These are phyloP conservation scores for Bombycilla garrulus DNA, from an alignment of 2,113 vertebrate genomes.

Conservation along the genomic window DNA sequence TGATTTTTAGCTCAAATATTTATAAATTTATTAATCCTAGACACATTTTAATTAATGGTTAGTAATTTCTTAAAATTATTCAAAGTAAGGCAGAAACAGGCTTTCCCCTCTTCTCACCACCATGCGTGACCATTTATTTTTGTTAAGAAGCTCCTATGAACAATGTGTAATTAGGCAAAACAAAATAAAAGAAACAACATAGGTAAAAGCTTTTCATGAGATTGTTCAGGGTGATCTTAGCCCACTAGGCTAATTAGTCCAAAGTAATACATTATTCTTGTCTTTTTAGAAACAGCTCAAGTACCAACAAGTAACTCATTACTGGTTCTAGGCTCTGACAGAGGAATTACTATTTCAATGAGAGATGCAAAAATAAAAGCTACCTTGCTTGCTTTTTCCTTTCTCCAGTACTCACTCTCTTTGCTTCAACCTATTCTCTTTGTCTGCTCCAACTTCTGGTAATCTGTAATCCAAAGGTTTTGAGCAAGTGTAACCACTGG, in stretches of 20 bases:
- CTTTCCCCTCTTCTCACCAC: neutral
- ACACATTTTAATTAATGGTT: neutral
- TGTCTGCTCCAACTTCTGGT: neutral
- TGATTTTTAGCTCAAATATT: neutral
- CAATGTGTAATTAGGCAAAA: neutral
- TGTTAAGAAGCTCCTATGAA: neutral
- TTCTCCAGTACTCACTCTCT: neutral
- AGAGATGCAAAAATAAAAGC: neutral
- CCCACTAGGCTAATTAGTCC: neutral
- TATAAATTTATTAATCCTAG: neutral
- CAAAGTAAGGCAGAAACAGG: neutral
- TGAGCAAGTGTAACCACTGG: neutral
- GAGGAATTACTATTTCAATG: neutral
- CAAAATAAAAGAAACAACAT: neutral
- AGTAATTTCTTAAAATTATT: neutral
- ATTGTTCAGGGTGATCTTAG: neutral
- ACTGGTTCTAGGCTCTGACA: neutral
- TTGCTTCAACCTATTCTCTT: neutral
- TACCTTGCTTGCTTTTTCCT: neutral
- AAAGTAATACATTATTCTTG: neutral
- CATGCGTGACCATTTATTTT: neutral
- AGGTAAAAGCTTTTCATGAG: neutral
- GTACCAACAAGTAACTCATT: neutral
- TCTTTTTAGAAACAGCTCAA: neutral
- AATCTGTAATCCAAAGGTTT: neutral